These are phyloP conservation scores for Microtus oregoni DNA, from an alignment of 2,113 vertebrate species.

Conservation along the genomic window DNA sequence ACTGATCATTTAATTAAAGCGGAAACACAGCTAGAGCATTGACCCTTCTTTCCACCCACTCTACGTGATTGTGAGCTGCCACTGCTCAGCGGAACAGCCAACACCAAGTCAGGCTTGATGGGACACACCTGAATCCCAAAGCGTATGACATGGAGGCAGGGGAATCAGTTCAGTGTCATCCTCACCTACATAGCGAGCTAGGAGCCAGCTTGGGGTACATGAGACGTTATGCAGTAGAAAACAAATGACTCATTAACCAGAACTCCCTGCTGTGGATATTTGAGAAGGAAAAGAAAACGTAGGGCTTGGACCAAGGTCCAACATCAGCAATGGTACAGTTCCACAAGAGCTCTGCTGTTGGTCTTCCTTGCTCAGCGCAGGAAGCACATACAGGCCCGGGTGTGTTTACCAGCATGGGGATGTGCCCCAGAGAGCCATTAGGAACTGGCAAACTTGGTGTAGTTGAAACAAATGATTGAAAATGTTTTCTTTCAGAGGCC, in stretches of 20 bases:
- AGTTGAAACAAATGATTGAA: slow-evolving; percentile 76
- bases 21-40: neutral
- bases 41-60: slow-evolving; percentile 36
- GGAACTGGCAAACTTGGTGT: slow-evolving; percentile 72
- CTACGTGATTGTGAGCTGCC: slow-evolving; percentile 2
- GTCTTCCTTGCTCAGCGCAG: slow-evolving; percentile 48
- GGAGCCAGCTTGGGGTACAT: neutral
- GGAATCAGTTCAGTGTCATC: neutral
- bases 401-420: slow-evolving; percentile 28
- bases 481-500: slow-evolving; percentile 77
- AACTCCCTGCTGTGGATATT: slow-evolving; percentile 38
- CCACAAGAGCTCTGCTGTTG: neutral
- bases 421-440: slow-evolving; percentile 62
- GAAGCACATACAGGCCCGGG: slow-evolving; percentile 1
- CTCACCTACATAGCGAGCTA: neutral
- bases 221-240: slow-evolving; percentile 2
- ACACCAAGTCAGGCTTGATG: neutral
- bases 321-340: slow-evolving; percentile 35
- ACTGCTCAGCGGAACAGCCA: slow-evolving; percentile 17
- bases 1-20: slow-evolving; percentile 35
- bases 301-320: neutral
- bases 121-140: neutral
- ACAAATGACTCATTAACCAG: neutral
- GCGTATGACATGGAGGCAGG: neutral
- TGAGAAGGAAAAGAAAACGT: slow-evolving; percentile 41